Conservation (phyloP, 2,888 invertebrate genomes). For the Holacanthella duospinosa region DNA sequence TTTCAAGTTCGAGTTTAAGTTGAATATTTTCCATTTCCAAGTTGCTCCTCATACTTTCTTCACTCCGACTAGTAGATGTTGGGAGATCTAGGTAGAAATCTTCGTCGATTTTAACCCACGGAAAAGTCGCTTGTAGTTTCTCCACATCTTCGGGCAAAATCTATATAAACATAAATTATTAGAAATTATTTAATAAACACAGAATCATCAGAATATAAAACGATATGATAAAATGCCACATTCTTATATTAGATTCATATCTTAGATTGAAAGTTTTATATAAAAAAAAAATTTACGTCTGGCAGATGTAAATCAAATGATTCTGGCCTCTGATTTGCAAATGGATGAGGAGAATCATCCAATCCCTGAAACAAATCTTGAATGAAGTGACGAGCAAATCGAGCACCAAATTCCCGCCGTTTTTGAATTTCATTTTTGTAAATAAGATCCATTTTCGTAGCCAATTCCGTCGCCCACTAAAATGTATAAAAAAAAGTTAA, state of each 20-base stretch:
- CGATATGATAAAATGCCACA: background rate
- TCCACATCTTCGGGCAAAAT: constrained; percentile 51
- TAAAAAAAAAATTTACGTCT: constrained; percentile 17
- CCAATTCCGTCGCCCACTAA: constrained; percentile 73
- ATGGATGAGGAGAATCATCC: constrained; percentile 50
- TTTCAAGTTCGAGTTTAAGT: constrained; percentile 15
- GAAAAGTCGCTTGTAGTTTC: constrained; percentile 53
- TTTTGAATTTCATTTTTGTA: constrained; percentile 71
- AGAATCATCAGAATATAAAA: no score
- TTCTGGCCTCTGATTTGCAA: constrained; percentile 14
- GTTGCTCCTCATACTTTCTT: constrained; percentile 16
- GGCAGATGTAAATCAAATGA: constrained; percentile 34
- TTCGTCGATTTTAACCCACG: constrained; percentile 50
- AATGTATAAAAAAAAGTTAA: constrained; percentile 34
- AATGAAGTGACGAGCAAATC: constrained; percentile 69
- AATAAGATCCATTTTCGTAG: constrained; percentile 64
- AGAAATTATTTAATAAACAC: background rate
- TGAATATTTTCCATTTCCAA: constrained; percentile 16
- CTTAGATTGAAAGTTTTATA: background rate
- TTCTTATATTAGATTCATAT: background rate
- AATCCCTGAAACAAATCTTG: constrained; percentile 80
- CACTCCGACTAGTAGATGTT: constrained; percentile 13
- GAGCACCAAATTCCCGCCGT: constrained; percentile 63
- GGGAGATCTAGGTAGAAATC: constrained; percentile 15
- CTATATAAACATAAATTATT: constrained; percentile 39